Conservation (phyloP, 2,888 invertebrate species). For the Hemistola chrysoprasaria region DNA sequence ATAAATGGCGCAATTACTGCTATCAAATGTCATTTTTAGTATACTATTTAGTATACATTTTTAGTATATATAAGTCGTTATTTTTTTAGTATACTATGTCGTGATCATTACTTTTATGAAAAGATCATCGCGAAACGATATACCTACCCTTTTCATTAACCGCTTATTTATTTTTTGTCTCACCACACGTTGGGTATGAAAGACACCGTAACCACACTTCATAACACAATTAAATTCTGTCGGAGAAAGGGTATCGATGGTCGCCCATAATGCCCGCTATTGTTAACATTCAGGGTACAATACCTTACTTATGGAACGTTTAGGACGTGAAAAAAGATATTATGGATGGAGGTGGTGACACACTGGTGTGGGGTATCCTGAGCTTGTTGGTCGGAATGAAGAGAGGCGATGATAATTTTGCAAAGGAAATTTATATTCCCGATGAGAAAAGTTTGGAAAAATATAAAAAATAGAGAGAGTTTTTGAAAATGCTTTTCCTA, state of each 20-base stretch:
- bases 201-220: slow-evolving; percentile 77
- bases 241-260: slow-evolving; percentile 80
- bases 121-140: background rate
- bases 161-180: slow-evolving; percentile 38
- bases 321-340: slow-evolving; percentile 77
- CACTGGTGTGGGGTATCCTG: slow-evolving; percentile 26
- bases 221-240: slow-evolving; percentile 79
- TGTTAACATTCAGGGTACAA: slow-evolving; percentile 76
- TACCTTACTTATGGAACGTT: slow-evolving; percentile 77
- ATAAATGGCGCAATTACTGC: too few relatives aligned
- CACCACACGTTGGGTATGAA: slow-evolving; percentile 39
- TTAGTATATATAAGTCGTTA: too few relatives aligned
- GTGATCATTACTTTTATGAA: too few relatives aligned
- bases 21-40: too few relatives aligned
- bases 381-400: too few relatives aligned
- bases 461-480: too few relatives aligned
- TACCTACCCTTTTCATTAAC: slow-evolving; percentile 21
- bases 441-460: too few relatives aligned
- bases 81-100: too few relatives aligned
- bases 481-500: too few relatives aligned
- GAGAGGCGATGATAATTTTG: too few relatives aligned
- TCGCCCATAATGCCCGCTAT: slow-evolving; percentile 73
- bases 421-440: too few relatives aligned
- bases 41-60: too few relatives aligned
- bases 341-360: slow-evolving; percentile 55